Conservation (phyloP, 2,888 invertebrate species). For the Apamea sordens region DNA sequence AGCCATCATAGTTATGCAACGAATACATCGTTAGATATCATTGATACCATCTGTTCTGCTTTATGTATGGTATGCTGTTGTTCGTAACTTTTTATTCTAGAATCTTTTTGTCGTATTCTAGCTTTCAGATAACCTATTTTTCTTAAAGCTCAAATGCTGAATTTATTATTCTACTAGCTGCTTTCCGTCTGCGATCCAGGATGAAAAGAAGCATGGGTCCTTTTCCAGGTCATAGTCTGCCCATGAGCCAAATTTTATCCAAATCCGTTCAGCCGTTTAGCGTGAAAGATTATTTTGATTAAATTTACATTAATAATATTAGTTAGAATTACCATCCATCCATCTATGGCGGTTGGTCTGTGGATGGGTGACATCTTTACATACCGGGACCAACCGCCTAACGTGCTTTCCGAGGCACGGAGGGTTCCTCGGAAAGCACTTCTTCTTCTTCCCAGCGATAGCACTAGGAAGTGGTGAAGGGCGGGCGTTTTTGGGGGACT, state of each 20-base stretch:
- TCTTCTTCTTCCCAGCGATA: no score
- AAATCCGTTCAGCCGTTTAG: neutral
- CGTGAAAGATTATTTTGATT: neutral
- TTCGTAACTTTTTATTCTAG: constrained; percentile 15
- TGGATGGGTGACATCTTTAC: no score
- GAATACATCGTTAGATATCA: neutral
- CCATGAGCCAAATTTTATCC: neutral
- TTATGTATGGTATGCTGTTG: neutral
- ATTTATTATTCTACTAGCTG: neutral
- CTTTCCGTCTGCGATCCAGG: neutral
- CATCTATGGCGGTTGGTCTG: no score
- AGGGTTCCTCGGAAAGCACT: no score
- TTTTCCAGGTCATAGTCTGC: neutral
- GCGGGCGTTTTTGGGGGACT: no score
- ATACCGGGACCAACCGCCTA: no score
- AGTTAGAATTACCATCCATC: no score
- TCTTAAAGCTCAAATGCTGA: neutral
- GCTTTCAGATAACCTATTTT: no score
- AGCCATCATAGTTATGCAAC: neutral
- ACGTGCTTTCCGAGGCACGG: no score
- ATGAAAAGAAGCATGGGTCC: neutral
- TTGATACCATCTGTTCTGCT: neutral
- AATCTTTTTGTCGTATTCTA: neutral
- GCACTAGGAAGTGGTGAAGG: no score
- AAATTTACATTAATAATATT: no score